Conservation (phyloP, 2,113 vertebrate genomes). For the Podarcis muralis region DNA sequence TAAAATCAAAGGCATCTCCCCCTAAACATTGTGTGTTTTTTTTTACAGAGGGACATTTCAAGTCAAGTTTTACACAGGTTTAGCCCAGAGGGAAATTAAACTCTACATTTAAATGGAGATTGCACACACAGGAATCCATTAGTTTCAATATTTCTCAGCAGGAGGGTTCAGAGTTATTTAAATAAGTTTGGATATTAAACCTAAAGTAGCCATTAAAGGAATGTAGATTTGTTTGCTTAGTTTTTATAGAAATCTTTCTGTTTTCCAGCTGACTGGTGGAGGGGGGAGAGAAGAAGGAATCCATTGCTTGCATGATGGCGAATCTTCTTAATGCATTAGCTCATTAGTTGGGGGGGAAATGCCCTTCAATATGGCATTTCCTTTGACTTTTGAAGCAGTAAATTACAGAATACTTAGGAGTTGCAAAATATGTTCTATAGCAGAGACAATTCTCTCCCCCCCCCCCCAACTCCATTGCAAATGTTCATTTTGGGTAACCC, state of each 20-base stretch:
- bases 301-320: conserved; percentile 72
- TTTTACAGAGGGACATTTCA: conserved; percentile 79
- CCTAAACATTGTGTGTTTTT: conserved; percentile 69
- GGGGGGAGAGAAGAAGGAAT: conserved; percentile 64
- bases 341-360: conserved; percentile 52
- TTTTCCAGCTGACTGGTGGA: conserved; percentile 69
- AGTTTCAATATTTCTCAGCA: conserved; percentile 86
- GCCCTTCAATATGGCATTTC: conserved; percentile 72
- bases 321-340: conserved; percentile 75
- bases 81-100: conserved; percentile 86
- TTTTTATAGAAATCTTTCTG: conserved; percentile 69
- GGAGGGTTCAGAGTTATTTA: conserved; percentile 85
- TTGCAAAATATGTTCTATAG: conserved; percentile 69
- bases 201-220: conserved; percentile 84
- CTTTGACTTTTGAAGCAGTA: conserved; percentile 79
- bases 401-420: conserved; percentile 72
- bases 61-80: conserved; percentile 83
- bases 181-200: conserved; percentile 88
- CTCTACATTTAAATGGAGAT: conserved; percentile 85
- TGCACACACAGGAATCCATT: conserved; percentile 84
- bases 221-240: conserved; percentile 79
- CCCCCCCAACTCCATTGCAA: conserved; percentile 6
- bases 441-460: conserved; percentile 56
- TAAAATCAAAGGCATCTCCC: conserved; percentile 74
- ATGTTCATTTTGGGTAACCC: conserved; percentile 21